These are phyloP conservation scores for Cynocephalus volans DNA, from an alignment of 2,113 vertebrate species.

Conservation along the genomic window DNA sequence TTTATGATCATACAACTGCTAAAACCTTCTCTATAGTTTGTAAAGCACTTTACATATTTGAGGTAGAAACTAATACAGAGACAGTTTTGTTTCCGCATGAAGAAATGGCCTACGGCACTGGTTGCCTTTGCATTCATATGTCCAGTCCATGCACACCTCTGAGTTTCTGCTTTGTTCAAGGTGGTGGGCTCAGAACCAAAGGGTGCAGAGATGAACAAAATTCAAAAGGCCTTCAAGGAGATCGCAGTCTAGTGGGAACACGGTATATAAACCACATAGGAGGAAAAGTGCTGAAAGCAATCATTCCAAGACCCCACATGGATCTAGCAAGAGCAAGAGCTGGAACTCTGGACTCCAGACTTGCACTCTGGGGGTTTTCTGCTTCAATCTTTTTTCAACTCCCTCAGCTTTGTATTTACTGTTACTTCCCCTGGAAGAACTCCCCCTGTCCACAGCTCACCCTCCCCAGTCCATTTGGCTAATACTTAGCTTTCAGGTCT, in stretches of 20 bases:
- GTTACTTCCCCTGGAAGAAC: background rate
- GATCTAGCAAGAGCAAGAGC: background rate
- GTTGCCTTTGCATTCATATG: background rate
- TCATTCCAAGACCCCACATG: background rate
- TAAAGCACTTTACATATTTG: background rate
- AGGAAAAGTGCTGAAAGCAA: background rate
- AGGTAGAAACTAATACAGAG: background rate
- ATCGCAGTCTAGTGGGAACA: too few relatives aligned
- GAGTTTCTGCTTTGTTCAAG: background rate
- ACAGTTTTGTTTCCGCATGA: background rate
- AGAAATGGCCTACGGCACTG: background rate
- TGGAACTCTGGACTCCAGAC: background rate
- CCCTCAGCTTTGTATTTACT: background rate
- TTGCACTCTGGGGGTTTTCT: background rate
- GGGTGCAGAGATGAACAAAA: background rate
- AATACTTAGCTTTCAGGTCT: background rate
- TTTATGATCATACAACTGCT: background rate
- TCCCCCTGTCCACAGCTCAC: too few relatives aligned
- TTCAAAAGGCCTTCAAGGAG: background rate
- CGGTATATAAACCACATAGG: background rate
- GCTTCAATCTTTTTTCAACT: rapidly evolving
- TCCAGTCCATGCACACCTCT: background rate
- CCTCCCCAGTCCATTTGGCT: background rate
- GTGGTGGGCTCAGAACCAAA: background rate
- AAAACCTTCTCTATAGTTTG: background rate